Evolutionary conservation across 2,113 vertebrate species (phyloP).

Genomic region (Hipposideros armiger): DNA sequence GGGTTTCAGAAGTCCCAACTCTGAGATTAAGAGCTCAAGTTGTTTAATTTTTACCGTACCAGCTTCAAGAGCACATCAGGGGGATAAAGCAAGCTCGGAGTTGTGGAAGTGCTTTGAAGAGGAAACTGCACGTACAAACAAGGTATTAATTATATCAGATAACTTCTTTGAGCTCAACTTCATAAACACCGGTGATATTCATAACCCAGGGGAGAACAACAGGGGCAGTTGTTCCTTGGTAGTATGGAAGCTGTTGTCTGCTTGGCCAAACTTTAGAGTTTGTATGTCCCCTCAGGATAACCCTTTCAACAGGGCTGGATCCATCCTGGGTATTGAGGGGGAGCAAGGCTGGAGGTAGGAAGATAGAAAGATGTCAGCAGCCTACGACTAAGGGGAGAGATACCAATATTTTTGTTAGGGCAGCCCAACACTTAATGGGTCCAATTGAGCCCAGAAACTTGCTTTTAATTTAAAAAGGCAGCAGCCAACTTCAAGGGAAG

Average conservation of each 20-base stretch:
- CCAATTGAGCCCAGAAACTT: not conserved
- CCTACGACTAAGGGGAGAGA: not conserved
- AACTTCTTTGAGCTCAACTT: conserved; percentile 77
- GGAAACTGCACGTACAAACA: conserved; percentile 66
- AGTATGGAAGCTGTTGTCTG: conserved; percentile 47
- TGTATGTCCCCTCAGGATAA: conserved; percentile 56
- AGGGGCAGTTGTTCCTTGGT: conserved; percentile 43
- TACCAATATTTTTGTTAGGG: not conserved
- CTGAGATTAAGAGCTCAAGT: conserved; percentile 68
- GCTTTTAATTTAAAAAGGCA: conserved; percentile 41
- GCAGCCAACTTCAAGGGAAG: not conserved
- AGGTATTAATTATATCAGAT: conserved; percentile 79
- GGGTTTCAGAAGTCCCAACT: conserved; percentile 68
- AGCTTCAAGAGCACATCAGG: conserved; percentile 72
- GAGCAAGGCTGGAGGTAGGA: not conserved
- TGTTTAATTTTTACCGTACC: conserved; percentile 75
- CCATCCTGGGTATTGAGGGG: not conserved
- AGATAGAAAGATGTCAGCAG: not conserved
- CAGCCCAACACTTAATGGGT: not conserved
- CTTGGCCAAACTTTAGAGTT: conserved; percentile 44
- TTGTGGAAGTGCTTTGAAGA: conserved; percentile 77
- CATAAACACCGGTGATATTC: conserved; percentile 73
- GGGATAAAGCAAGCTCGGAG: conserved; percentile 77
- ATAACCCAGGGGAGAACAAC: conserved; percentile 76
- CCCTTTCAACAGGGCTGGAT: conserved; percentile 51